Conservation (phyloP, 1,140 invertebrate genomes). For the Drosophila santomea region DNA sequence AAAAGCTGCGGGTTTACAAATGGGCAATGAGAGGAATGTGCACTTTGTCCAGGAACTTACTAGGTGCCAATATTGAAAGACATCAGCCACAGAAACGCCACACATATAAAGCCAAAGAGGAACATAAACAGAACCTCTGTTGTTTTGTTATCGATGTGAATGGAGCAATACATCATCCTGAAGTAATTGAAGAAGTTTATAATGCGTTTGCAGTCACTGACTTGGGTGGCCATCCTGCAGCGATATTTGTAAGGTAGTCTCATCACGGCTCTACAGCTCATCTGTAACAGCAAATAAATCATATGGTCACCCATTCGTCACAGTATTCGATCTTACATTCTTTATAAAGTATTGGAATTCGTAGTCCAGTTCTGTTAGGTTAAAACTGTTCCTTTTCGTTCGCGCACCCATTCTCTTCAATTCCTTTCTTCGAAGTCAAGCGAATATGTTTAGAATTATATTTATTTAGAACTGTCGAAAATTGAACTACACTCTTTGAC, state of each 20-base stretch:
- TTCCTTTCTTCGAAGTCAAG: too few relatives aligned
- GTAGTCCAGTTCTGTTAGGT: conserved; percentile 2
- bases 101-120: conserved; percentile 16
- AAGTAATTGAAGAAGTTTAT: conserved; percentile 41
- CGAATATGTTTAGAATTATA: neutral
- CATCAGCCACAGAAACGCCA: conserved; percentile 26
- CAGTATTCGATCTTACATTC: conserved; percentile 9
- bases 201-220: conserved; percentile 13
- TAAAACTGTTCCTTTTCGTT: neutral
- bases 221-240: conserved; percentile 20
- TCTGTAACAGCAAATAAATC: neutral
- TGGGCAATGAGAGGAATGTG: neutral
- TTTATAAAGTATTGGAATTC: conserved; percentile 22
- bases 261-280: conserved; percentile 32
- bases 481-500: neutral
- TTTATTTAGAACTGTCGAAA: neutral
- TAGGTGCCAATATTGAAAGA: conserved; percentile 13
- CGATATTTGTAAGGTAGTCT: conserved; percentile 18
- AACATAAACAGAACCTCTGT: conserved; percentile 28
- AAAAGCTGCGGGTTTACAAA: conserved; percentile 20
- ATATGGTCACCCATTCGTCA: too few relatives aligned
- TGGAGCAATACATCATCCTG: conserved; percentile 33
- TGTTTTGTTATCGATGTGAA: conserved; percentile 3
- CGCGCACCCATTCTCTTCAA: neutral
- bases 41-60: conserved; percentile 1